Conservation (phyloP, 2,888 invertebrate genomes). For the Eristalis arbustorum region DNA sequence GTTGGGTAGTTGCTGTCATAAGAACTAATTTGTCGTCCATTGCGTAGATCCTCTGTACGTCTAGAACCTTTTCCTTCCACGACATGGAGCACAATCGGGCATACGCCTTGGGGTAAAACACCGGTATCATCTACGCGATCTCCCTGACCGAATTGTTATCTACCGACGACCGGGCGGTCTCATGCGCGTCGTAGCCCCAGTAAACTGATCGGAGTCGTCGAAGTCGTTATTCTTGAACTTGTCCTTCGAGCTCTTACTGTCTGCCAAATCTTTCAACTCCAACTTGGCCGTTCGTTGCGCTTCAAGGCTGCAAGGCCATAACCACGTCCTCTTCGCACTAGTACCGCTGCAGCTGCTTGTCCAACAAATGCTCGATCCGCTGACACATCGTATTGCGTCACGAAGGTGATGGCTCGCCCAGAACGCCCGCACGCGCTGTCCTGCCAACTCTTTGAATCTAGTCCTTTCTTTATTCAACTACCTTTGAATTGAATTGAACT, state of each 20-base stretch:
- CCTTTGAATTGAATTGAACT: too few relatives aligned
- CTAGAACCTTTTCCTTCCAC: too few relatives aligned
- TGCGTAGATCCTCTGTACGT: too few relatives aligned
- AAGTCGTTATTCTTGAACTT: constrained; percentile 82
- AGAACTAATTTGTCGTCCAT: too few relatives aligned
- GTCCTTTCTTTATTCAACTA: constrained; percentile 98
- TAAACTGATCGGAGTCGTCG: constrained; percentile 91
- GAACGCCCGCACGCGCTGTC: constrained; percentile 97
- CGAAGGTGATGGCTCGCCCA: constrained; percentile 97
- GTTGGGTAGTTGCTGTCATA: too few relatives aligned
- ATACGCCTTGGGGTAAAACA: too few relatives aligned
- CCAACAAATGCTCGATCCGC: constrained; percentile 96
- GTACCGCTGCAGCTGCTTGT: constrained; percentile 94
- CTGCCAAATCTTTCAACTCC: constrained; percentile 81
- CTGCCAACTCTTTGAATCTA: constrained; percentile 99
- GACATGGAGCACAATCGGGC: too few relatives aligned
- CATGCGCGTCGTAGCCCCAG: constrained; percentile 89
- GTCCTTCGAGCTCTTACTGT: constrained; percentile 74
- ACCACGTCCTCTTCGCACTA: constrained; percentile 95
- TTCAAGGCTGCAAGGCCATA: constrained; percentile 94
- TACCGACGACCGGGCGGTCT: constrained; percentile 81
- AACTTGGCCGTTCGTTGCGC: constrained; percentile 94
- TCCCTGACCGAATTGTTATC: too few relatives aligned
- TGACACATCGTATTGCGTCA: constrained; percentile 99
- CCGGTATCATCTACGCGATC: too few relatives aligned